phyloP scores from a whole-genome alignment of 2,797 vertebrate species.

The Periophthalmus magnuspinnatus region DNA sequence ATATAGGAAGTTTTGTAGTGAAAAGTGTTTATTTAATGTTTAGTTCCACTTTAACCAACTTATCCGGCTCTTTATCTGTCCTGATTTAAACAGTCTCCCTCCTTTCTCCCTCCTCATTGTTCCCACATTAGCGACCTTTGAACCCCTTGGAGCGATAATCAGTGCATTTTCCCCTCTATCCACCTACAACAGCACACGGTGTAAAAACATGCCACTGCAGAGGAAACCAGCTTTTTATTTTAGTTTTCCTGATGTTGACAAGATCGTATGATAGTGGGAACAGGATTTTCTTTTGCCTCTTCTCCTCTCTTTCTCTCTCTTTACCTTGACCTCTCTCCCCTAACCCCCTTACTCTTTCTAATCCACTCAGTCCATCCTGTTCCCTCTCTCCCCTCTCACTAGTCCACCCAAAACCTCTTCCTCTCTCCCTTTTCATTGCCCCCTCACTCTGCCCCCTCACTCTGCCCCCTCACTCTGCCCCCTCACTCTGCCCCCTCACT shows the following conservation, averaged over 20 bases:
- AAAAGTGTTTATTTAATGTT: too few relatives aligned
- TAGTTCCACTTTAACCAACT: conserved; percentile 12
- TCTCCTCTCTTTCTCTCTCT: too few relatives aligned
- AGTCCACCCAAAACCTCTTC: too few relatives aligned
- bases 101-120: conserved; percentile 73
- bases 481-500: too few relatives aligned
- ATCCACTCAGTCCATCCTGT: too few relatives aligned
- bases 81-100: conserved; percentile 55
- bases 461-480: background rate
- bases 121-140: conserved; percentile 86
- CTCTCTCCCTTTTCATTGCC: background rate
- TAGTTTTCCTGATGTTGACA: conserved; percentile 58
- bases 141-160: conserved; percentile 93
- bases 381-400: background rate
- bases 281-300: conserved; percentile 38
- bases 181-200: conserved; percentile 65
- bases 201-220: conserved; percentile 73
- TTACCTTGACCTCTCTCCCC: too few relatives aligned
- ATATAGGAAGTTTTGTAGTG: too few relatives aligned
- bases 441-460: too few relatives aligned
- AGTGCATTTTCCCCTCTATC: conserved; percentile 73
- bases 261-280: conserved; percentile 69
- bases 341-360: too few relatives aligned
- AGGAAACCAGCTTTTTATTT: conserved; percentile 55
- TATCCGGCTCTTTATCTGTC: conserved; percentile 31